Base-by-base conservation (phyloP, 2,797 vertebrate genomes). In the Antennarius maculatus region DNA sequence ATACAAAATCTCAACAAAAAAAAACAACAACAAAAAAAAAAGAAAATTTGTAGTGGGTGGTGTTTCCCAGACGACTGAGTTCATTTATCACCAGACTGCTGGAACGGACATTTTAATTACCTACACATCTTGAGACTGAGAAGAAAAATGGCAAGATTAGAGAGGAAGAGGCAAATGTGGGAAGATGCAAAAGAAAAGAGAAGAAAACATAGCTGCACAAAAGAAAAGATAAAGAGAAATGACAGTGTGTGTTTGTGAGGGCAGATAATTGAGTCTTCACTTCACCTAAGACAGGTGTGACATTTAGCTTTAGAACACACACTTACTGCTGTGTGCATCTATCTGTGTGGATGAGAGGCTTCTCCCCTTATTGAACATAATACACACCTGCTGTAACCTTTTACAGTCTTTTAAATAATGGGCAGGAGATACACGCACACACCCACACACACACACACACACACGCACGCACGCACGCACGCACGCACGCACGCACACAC, bases 51-150 rank as follows among this genome's bases (percentile, higher is more conserved):
- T n/a, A 54, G 63, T 23, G 37, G 54, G 71, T 77, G 68, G 70
- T 23, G 52, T 62, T 66, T 63, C 67, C 31, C 59, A 71, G 71
- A 76, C 76, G 72, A 72, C 69, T 51, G 23, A 2, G 50, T 63
- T 69, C 52, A 78, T 81, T 76, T 42, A 79, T 77, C 71, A 81
- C 7, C 0, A 10, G 39, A 11, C 43, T 1, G 56, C 12, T 39
- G 60, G 54, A 76, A 27, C 77, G 50, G 76, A 83, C 67, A 0
- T 60, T 76, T 84, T 86, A 86, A 88, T 88, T 78, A 84, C 60
- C 59, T 31, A 0, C 49, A 55, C 68, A 57, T 31, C 45, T 7
- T 27, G 55, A 76, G 41, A 53, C 0, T 0, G 0, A 0, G 52
- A 46, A 47, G 53, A 37, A n/a, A 43, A 31, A 39, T 0, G 6